A percentile compares a stretch with the other conserved stretches of the same genome.
Conservation (phyloP, 2,113 vertebrate species). For the Chunga burmeisteri region DNA sequence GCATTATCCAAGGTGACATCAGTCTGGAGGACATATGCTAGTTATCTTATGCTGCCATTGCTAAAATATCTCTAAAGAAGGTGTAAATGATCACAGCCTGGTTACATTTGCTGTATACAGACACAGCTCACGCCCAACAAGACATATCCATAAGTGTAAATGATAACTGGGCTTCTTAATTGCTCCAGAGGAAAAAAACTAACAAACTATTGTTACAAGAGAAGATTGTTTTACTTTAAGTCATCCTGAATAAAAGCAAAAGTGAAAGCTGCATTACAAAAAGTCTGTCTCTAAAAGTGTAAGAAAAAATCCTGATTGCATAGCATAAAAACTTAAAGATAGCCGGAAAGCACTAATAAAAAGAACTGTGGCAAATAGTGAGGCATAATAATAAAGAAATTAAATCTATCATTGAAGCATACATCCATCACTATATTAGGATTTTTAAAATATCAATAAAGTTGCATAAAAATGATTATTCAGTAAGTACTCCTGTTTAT, state of each 20-base stretch:
- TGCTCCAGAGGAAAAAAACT: neutral
- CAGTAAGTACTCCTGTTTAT: neutral
- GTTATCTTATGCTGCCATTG: neutral
- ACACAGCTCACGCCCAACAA: neutral
- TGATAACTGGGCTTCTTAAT: neutral
- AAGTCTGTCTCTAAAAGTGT: neutral
- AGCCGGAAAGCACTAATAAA: neutral
- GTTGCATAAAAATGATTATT: neutral
- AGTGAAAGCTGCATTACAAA: neutral
- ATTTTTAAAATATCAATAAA: neutral
- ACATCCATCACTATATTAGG: neutral
- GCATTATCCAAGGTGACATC: constrained; percentile 13
- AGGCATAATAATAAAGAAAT: neutral
- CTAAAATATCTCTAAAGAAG: neutral
- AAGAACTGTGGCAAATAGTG: neutral
- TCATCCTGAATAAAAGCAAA: neutral
- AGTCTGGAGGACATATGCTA: neutral
- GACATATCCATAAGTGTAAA: neutral
- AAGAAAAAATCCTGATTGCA: neutral
- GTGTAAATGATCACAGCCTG: neutral
- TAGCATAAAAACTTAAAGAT: neutral
- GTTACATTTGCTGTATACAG: neutral
- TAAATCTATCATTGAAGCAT: neutral
- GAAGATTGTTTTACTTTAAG: neutral
- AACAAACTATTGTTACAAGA: neutral